Evolutionary conservation across 1,140 invertebrate species (phyloP), one percentile per base, ranked within the genome.

Genomic region (Heliconius congener): DNA sequence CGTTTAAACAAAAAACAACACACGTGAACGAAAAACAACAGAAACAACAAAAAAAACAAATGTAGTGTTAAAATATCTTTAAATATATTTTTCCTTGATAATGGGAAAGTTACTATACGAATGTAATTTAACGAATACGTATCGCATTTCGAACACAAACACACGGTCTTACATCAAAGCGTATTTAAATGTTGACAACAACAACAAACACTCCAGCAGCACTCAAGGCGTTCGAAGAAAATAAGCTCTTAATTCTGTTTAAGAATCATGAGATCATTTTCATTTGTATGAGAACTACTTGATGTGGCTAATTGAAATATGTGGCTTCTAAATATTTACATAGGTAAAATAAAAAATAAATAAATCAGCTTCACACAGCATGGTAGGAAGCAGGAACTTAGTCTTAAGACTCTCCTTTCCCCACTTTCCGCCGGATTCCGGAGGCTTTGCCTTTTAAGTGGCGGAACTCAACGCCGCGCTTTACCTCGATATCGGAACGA

Each of bases 101-200:
- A 80, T 74, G 72, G 75, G 78, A 77, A 73, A 78, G 73, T 81
- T 79, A 39, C 60, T 57, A 78, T 77, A 71, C 76, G 52, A 74
- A 78, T 83, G 78, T 88, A 83, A 84, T 86, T 88, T 82, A 80
- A 79, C 74, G 78, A 79, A 80, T 81, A 81, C 76, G 76, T 85
- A 83, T 86, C 82, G 82, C 79, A 73, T 86, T 77, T 82, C 84
- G 72, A 70, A 78, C 80, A 87, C 82, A 86, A 89, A 88, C 84
- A 85, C 42, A 82, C 83, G 80, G 86, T 85, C 84, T 85, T 77
- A 91, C 87, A 90, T 91, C 91, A 91, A 91, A 91, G 89, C 73
- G 81, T 87, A 88, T 88, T 89, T 91, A 88, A 90, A 91, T 89
- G 86, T 86, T 84, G 81, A 74, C 82, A 84, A 85, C 83, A 88